Conservation (phyloP, 2,888 invertebrate genomes). For the Synanthedon vespiformis region DNA sequence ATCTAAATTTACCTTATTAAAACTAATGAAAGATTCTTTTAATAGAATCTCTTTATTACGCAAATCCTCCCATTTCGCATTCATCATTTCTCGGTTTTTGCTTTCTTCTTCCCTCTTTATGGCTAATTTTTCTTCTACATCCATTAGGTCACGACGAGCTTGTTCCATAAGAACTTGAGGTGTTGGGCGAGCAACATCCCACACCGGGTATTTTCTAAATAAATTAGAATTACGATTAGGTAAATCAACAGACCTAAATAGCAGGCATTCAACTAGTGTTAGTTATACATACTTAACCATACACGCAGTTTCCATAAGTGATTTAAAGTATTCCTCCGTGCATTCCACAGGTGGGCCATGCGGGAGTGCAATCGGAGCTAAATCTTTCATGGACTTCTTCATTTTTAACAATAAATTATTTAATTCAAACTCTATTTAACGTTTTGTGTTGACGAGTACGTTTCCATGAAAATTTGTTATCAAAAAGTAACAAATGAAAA, state of each 20-base stretch:
- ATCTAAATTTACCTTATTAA: slow-evolving; percentile 56
- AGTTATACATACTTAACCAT: slow-evolving; percentile 50
- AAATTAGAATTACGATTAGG: not conserved
- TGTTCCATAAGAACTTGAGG: slow-evolving; percentile 69
- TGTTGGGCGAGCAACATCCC: slow-evolving; percentile 70
- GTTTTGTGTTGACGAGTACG: not conserved
- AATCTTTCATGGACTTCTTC: slow-evolving; percentile 31
- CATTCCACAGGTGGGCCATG: slow-evolving; percentile 63
- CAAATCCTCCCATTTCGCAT: slow-evolving; percentile 68
- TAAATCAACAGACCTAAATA: too few species aligned
- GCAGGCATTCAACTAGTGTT: too few species aligned
- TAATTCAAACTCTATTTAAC: not conserved
- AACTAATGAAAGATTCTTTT: slow-evolving; percentile 72
- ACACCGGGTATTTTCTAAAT: slow-evolving; percentile 71
- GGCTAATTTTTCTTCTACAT: slow-evolving; percentile 57
- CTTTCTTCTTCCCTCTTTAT: slow-evolving; percentile 52
- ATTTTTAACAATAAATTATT: slow-evolving; percentile 4
- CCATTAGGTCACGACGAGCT: slow-evolving; percentile 62
- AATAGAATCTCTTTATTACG: slow-evolving; percentile 61
- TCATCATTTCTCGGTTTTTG: slow-evolving; percentile 47
- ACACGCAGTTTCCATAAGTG: slow-evolving; percentile 56
- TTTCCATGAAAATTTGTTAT: not conserved
- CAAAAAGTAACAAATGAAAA: not conserved
- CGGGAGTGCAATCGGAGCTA: slow-evolving; percentile 61
- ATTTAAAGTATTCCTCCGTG: slow-evolving; percentile 65